phyloP scores from a whole-genome alignment of 2,888 invertebrate genomes.

The Willowsia nigromaculata region DNA sequence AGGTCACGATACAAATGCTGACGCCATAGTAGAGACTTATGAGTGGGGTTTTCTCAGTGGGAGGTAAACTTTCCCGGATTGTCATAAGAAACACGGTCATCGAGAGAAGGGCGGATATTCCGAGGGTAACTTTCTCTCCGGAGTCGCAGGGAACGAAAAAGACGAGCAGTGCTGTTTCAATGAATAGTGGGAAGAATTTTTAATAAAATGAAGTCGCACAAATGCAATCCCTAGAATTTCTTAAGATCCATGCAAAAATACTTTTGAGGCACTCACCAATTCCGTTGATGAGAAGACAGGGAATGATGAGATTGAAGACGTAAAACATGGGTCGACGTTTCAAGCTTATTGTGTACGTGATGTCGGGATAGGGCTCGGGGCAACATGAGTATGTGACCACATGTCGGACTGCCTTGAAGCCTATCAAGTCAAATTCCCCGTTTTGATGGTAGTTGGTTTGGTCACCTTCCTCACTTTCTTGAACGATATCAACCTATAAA shows the following conservation, averaged over 20 bases:
- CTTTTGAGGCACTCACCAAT: constrained; percentile 84
- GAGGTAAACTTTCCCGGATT: constrained; percentile 91
- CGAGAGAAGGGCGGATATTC: constrained; percentile 91
- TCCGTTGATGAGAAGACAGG: constrained; percentile 91
- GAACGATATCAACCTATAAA: constrained; percentile 86
- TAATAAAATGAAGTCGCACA: background rate
- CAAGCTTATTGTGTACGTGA: constrained; percentile 89
- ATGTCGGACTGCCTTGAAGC: constrained; percentile 85
- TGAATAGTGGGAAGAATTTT: constrained; percentile 56
- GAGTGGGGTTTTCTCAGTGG: constrained; percentile 92
- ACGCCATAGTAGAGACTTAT: constrained; percentile 92
- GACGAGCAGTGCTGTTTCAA: constrained; percentile 86
- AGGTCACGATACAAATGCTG: constrained; percentile 89
- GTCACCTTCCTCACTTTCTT: constrained; percentile 90
- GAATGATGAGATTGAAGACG: constrained; percentile 91
- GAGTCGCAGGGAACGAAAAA: constrained; percentile 94
- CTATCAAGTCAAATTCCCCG: constrained; percentile 92
- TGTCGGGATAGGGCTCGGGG: constrained; percentile 86
- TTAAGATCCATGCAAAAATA: constrained; percentile 32
- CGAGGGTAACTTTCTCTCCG: constrained; percentile 92
- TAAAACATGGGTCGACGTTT: constrained; percentile 90
- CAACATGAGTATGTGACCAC: constrained; percentile 86
- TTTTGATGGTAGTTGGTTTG: constrained; percentile 94
- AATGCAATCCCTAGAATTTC: background rate
- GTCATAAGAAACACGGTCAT: constrained; percentile 95